Conservation (phyloP, 2,797 vertebrate species). For the Acanthis flammea region DNA sequence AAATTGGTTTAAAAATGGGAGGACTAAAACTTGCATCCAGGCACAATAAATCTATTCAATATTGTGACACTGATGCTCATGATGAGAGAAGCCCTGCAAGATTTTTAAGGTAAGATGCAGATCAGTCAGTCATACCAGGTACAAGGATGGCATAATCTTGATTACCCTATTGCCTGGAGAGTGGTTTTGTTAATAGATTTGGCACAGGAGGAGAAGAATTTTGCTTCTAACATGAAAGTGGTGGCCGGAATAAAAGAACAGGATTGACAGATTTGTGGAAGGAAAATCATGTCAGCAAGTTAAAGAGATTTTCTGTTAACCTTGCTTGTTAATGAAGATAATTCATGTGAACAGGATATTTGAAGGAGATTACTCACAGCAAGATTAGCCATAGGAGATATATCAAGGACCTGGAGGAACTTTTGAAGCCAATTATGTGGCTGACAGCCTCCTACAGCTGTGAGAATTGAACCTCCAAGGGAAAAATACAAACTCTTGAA, state of each 20-base stretch:
- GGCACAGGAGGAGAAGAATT: neutral
- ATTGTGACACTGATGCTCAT: neutral
- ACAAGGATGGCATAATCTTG: neutral
- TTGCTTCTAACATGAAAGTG: neutral
- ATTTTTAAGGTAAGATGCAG: neutral
- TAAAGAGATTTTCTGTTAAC: slow-evolving; percentile 6
- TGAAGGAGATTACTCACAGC: slow-evolving; percentile 55
- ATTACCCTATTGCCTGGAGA: neutral
- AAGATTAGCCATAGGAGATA: slow-evolving; percentile 44
- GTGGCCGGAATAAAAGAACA: neutral
- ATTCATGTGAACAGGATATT: slow-evolving; percentile 44
- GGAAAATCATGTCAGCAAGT: slow-evolving; percentile 19
- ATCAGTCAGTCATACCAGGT: neutral
- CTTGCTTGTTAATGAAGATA: slow-evolving; percentile 48
- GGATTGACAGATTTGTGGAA: neutral
- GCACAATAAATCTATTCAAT: neutral
- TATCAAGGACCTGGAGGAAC: slow-evolving; percentile 19
- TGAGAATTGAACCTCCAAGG: slow-evolving; percentile 31
- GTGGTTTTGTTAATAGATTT: neutral
- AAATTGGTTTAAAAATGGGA: neutral
- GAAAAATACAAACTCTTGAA: neutral
- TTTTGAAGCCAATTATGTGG: slow-evolving; percentile 42
- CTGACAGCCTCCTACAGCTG: slow-evolving; percentile 26
- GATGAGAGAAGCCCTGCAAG: neutral
- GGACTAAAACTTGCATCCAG: neutral